phyloP scores from a whole-genome alignment of 2,888 invertebrate genomes.

The Phytoseiulus persimilis region DNA sequence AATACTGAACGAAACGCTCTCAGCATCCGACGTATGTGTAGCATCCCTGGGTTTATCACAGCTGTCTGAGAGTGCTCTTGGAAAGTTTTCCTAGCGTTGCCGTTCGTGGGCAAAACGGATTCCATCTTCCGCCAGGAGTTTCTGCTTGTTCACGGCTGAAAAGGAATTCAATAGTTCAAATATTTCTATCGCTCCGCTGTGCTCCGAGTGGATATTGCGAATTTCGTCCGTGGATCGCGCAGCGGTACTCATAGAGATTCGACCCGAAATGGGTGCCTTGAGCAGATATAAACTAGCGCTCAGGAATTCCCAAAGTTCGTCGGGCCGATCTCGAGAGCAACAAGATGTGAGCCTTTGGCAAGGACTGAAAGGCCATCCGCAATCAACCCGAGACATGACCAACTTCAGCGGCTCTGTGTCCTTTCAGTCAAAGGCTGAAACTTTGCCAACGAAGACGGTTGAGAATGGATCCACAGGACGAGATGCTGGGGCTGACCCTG shows the following conservation, averaged over 20 bases:
- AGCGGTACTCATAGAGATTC: neutral
- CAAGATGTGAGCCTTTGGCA: neutral
- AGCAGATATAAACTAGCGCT: neutral
- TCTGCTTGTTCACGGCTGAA: neutral
- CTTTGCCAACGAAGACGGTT: neutral
- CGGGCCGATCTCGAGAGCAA: neutral
- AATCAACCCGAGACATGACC: neutral
- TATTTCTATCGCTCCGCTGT: too few species aligned
- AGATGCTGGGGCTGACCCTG: neutral
- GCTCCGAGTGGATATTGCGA: too few species aligned
- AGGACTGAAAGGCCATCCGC: neutral
- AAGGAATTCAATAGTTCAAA: neutral
- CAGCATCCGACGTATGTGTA: neutral
- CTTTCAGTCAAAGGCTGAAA: neutral
- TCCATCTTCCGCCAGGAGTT: neutral
- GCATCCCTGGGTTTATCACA: neutral
- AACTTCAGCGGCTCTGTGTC: neutral
- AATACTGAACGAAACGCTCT: neutral
- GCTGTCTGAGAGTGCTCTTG: neutral
- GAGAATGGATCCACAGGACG: neutral
- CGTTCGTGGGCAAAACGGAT: neutral
- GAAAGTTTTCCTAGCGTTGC: neutral
- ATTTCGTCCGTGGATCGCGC: neutral
- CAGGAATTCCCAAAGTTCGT: neutral
- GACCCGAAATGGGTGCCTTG: neutral